Evolutionary conservation across 2,113 vertebrate species (phyloP), one percentile per base, ranked within the genome.

Genomic region (Phalacrocorax brasilianus): DNA sequence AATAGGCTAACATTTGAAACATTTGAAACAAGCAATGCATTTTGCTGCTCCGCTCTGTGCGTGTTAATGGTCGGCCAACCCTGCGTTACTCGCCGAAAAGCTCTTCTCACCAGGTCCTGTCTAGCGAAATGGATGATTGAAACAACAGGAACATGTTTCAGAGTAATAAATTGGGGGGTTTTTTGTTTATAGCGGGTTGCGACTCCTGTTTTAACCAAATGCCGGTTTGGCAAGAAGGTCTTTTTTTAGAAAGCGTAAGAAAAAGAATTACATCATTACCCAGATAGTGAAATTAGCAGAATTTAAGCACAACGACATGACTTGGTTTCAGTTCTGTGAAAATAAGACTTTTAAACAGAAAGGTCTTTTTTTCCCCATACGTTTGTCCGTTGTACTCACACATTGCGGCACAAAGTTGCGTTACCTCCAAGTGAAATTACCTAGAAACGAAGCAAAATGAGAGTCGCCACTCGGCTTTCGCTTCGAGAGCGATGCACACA

Each of bases 201-300:
- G 78, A 90, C 68, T 71, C 82, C 44, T 4, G 47, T 80, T 95
- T 94, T 65, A 93, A 86, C 85, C 68, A 65, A 93, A 4, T 72
- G 78, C 68, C 68, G 75, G 81, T 88, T 96, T 96, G 91, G 71
- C 85, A 85, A 76, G 71, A 8, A 45, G 40, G 71, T 56, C 66
- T 71, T 89, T 82, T 94, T 94, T 88, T 85, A 49, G 84, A 92
- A 92, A 95, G 85, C 62, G 14, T 42, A 87, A 81, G 76, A 47
- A 87, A 59, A 85, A 88, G 56, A 86, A 81, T 75, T 32, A n/a
- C 18, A 2, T 89, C 89, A 28, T 63, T 44, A 38, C 77, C 80
- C 87, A n/a, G 38, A 55, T 66, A 44, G 84, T 65, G 87, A 53
- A 85, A 92, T 61, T 17, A 82, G 87, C 80, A 75, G 77, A 59